Evolutionary conservation across 2,888 invertebrate genomes (phyloP), one percentile per base, ranked within the genome.

Genomic region (Odontomyia ornata): DNA sequence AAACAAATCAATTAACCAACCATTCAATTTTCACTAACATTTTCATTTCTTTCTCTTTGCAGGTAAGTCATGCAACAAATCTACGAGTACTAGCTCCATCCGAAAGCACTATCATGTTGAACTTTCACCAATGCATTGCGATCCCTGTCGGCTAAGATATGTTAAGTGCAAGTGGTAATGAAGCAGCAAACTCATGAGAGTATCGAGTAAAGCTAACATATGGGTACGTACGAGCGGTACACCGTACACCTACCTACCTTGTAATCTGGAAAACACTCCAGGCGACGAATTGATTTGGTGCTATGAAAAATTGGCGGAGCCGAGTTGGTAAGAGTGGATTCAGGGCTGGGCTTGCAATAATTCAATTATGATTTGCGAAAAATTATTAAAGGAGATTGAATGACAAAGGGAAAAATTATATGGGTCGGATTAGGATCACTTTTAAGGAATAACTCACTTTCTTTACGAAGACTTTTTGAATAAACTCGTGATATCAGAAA

Each of bases 1-100:
- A 76, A 69, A 76, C 78, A 76, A 78, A 78, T 78, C 78, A 78
- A 78, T 76, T 76, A 76, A 78, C 47, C 36, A 57, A 36, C 71
- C 57, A 60, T 60, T 69, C 43, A 73, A 36, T 73, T 73, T 73
- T 57, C 57, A 3, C 73, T 23, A 47, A 62, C 36, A 75, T 75
- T 69, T 76, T 76, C 47, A 18, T 71, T 23, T 77, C 71, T 71
- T 62, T 71, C 64, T 57, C 36, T 23, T 77, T 75, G 9, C 78
- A 78, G 78, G 78, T 78, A 78, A 76, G 78, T 46, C 76, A 76
- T 75, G 71, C 71, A 47, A 46, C 71, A 25, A 52, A 25, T 60
- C 25, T 60, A 60, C 56, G n/a, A n/a, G n/a, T n/a, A n/a, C 36
- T 36, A 5, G 36, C 36, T 36, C 36, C 36, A 36, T 36, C 36